These are phyloP conservation scores for Petaurus breviceps DNA, from an alignment of 2,113 vertebrate species.

Conservation along the genomic window DNA sequence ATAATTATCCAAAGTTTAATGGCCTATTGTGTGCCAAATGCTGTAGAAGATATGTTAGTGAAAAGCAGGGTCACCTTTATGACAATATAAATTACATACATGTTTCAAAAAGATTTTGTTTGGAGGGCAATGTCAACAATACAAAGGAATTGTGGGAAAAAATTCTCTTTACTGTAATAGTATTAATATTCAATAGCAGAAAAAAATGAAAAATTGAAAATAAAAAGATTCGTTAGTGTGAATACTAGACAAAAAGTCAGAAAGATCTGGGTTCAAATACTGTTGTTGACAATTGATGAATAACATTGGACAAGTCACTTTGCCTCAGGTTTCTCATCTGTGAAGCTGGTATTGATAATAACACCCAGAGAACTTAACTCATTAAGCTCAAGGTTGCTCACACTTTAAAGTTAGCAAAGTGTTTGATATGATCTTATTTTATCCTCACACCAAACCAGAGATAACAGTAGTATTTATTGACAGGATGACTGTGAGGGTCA, in stretches of 20 bases:
- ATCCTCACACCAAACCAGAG: neutral
- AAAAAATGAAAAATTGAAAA: neutral
- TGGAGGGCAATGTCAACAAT: neutral
- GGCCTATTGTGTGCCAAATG: neutral
- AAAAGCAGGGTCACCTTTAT: neutral
- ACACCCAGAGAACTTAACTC: neutral
- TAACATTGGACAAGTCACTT: neutral
- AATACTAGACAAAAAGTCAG: neutral
- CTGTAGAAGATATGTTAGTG: neutral
- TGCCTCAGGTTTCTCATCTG: neutral
- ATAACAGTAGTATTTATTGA: neutral
- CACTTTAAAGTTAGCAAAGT: neutral
- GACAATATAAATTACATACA: neutral
- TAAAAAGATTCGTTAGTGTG: neutral
- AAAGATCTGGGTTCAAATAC: neutral
- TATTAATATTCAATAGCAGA: neutral
- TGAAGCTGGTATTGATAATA: neutral
- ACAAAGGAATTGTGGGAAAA: neutral
- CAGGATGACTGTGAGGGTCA: neutral
- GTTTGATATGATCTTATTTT: neutral
- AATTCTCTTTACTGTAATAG: neutral
- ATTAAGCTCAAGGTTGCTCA: neutral
- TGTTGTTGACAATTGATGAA: neutral
- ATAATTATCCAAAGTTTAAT: neutral
- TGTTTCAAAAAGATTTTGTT: neutral